Evolutionary conservation across 2,113 vertebrate species (phyloP).

Genomic region (Panthera tigris): DNA sequence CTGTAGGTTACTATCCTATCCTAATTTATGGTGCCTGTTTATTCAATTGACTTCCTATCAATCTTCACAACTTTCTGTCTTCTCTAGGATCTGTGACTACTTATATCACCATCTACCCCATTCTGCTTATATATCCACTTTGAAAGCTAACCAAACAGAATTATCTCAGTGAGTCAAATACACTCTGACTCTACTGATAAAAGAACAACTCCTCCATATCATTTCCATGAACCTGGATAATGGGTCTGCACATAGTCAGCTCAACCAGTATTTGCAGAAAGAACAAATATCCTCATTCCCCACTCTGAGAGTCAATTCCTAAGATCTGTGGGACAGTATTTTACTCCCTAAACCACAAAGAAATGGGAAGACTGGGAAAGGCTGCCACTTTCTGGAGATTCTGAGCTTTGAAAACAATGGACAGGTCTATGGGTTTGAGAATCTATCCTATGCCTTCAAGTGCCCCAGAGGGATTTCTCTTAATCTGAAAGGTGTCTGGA

Average conservation of each 20-base stretch:
- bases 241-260: background rate
- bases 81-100: background rate
- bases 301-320: background rate
- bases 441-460: background rate
- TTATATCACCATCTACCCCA: background rate
- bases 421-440: background rate
- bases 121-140: background rate
- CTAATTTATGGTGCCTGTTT: background rate
- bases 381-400: background rate
- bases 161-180: background rate
- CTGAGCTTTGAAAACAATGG: background rate
- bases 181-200: background rate
- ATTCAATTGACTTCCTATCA: background rate
- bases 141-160: background rate
- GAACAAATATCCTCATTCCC: background rate
- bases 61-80: background rate
- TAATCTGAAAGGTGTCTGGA: background rate
- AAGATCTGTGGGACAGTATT: background rate
- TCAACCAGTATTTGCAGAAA: background rate
- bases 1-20: background rate
- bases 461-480: background rate
- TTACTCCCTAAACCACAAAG: background rate
- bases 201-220: background rate
- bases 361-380: background rate
- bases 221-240: background rate